Percentiles rank a stretch among this genome's conserved stretches.
Evolutionary conservation across 2,888 invertebrate genomes (phyloP).

Genomic region (Platynereis dumerilii): DNA sequence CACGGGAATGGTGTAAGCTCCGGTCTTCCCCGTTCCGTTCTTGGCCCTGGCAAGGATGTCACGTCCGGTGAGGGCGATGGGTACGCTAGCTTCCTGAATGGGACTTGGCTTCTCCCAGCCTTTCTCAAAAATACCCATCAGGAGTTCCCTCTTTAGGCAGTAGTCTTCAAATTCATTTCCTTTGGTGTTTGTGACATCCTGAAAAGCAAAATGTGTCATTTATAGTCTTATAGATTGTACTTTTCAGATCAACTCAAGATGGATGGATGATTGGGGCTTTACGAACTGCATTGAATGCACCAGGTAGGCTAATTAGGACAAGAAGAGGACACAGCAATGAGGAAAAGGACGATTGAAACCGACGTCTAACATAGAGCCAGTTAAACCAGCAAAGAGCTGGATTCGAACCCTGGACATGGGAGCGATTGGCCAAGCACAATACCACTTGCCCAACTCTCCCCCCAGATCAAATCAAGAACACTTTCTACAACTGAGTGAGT

Average conservation of each 20-base stretch:
- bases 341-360: too few relatives aligned
- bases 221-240: neutral
- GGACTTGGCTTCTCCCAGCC: conserved; percentile 99
- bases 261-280: too few relatives aligned
- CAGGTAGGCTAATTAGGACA: too few relatives aligned
- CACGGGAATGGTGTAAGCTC: conserved; percentile 98
- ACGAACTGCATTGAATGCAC: neutral
- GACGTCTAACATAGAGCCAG: too few relatives aligned
- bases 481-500: too few relatives aligned
- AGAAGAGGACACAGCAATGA: too few relatives aligned
- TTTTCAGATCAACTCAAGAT: too few relatives aligned
- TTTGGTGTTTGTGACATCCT: conserved; percentile 99
- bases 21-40: conserved; percentile 99
- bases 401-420: too few relatives aligned
- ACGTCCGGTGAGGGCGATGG: conserved; percentile 95
- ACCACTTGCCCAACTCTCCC: too few relatives aligned
- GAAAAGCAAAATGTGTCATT: conserved; percentile 40
- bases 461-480: too few relatives aligned
- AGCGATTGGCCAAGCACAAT: too few relatives aligned
- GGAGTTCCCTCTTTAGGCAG: conserved; percentile 92
- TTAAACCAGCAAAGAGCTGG: too few relatives aligned
- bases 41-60: conserved; percentile 98
- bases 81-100: conserved; percentile 94
- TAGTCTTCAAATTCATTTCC: conserved; percentile 99
- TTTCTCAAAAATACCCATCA: conserved; percentile 99